Conservation (phyloP, 2,888 invertebrate species). For the Hirtodrosophila alboralis region DNA sequence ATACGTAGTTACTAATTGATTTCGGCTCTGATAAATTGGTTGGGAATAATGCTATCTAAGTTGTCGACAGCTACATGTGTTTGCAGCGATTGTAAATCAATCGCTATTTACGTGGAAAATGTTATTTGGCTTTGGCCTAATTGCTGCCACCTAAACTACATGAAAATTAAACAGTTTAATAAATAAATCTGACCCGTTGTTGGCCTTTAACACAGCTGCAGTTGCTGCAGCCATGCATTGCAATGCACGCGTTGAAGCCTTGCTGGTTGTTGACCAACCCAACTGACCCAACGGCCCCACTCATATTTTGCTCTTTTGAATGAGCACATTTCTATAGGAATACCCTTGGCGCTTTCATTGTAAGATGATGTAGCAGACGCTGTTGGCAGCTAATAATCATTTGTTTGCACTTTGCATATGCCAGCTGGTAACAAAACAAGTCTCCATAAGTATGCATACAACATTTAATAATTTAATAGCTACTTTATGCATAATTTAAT, state of each 20-base stretch:
- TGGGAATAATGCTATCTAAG: conserved; percentile 46
- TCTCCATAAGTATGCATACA: conserved; percentile 25
- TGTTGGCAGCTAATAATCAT: conserved; percentile 77
- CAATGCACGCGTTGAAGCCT: conserved; percentile 59
- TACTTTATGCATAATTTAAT: not conserved
- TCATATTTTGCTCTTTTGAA: conserved; percentile 22
- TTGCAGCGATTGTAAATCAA: conserved; percentile 67
- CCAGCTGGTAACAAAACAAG: conserved; percentile 58
- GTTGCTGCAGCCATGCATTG: conserved; percentile 48
- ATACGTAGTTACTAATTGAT: conserved; percentile 75
- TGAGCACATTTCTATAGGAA: conserved; percentile 62
- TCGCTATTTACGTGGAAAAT: conserved; percentile 56
- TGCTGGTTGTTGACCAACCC: conserved; percentile 48
- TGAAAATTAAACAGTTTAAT: conserved; percentile 13
- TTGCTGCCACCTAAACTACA: conserved; percentile 38
- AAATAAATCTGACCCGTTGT: conserved; percentile 1
- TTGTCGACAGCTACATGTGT: conserved; percentile 56
- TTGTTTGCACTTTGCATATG: conserved; percentile 77
- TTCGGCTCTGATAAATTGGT: conserved; percentile 72
- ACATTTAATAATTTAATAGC: too few relatives aligned
- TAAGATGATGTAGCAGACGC: conserved; percentile 70
- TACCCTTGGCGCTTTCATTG: conserved; percentile 68
- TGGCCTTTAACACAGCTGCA: conserved; percentile 27
- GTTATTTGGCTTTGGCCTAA: conserved; percentile 54
- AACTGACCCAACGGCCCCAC: conserved; percentile 7